Base-by-base conservation (phyloP, 2,113 vertebrate species). In the Charina bottae region DNA sequence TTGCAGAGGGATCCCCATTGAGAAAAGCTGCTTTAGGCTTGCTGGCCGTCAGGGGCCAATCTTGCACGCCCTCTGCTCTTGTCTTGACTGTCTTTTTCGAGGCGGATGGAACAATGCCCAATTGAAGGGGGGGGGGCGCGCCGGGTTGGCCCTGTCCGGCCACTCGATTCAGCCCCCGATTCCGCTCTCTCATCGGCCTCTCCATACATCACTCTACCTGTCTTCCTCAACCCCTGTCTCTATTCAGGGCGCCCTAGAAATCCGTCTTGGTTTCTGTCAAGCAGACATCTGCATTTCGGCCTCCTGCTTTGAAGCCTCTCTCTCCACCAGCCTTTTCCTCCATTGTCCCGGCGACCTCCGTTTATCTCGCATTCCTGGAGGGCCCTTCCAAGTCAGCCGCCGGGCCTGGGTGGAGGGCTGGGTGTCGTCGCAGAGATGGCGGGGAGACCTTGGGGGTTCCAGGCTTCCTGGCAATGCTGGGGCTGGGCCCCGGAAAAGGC, bases 211-310 rank as follows among this genome's bases (percentile, higher is more conserved):
- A 0, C 6, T 26, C 53, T 42, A 33, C 24, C 87, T 55, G 26
- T 59, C 86, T 88, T 83, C 55, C 62, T 55, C 11, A 2, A 12
- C 33, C 24, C 4, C n/a, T 6, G 2, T 21, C 24, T 72, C 90
- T 37, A 24, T 60, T 60, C 33, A 46, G 11, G 0, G 24, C 53
- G 3, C 12, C 19, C 6, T 1, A 9, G 23, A n/a, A 42, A 78
- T 78, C 90, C 13, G 54, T 87, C 90, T 91, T 87, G 85, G 85
- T 78, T 78, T 28, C 1, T 54, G 85, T 88, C 90, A n/a, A 21
- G 19, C 6, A 58, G 64, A n/a, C 64, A 59, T 10, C 85, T 88
- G 90, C 60, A 88, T 49, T 49, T 72, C 33, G 21, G 62, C 9
- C 49, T 24, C 37, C 26, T 4, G 24, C 62, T 21, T 56, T 24